These are phyloP conservation scores for Tribolium freemani DNA, from an alignment of 2,888 invertebrate genomes.

Conservation along the genomic window DNA sequence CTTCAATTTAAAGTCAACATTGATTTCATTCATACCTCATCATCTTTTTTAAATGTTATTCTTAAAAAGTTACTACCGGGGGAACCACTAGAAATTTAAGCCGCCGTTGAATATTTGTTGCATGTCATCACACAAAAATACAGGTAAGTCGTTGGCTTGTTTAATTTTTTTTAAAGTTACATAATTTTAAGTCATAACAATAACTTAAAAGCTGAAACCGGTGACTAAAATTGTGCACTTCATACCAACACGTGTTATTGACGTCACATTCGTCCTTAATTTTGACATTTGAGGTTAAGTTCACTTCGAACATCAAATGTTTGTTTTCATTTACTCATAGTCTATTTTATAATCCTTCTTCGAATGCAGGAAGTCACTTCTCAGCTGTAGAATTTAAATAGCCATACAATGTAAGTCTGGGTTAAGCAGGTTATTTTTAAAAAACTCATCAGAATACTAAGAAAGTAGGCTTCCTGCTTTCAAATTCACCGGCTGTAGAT, in stretches of 20 bases:
- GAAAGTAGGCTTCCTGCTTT: constrained; percentile 34
- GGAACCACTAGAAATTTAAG: no score
- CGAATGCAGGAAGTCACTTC: neutral
- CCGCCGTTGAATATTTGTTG: no score
- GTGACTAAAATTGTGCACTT: constrained; percentile 1
- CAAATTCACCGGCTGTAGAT: constrained; percentile 18
- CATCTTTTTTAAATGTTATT: no score
- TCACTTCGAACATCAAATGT: neutral
- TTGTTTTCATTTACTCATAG: neutral
- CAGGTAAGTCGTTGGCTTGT: no score
- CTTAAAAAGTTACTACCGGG: no score
- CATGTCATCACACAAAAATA: no score
- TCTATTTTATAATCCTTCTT: neutral
- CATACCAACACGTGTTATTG: neutral
- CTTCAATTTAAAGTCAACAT: no score
- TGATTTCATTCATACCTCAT: no score
- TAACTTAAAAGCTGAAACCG: neutral
- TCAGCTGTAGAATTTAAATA: neutral
- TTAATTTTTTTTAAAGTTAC: no score
- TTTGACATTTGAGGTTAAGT: constrained; percentile 19
- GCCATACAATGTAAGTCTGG: neutral
- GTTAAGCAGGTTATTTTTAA: neutral
- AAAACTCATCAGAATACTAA: constrained; percentile 10
- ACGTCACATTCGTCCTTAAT: constrained; percentile 13
- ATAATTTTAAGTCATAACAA: no score